Conservation (phyloP, 2,113 vertebrate genomes). For the Conger conger region DNA sequence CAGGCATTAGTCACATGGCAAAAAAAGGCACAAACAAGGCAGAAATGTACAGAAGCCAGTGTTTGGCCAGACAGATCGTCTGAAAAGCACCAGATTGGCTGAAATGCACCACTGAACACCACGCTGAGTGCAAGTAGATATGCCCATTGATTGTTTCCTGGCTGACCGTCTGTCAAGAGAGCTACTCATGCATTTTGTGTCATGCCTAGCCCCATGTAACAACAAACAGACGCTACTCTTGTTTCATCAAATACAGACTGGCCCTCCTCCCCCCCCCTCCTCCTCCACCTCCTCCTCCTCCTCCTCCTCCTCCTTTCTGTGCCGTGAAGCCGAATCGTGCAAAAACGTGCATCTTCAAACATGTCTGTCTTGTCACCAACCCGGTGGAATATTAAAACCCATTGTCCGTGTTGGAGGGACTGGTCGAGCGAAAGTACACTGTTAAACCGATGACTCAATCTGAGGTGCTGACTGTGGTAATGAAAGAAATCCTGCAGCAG, state of each 20-base stretch:
- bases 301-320: neutral
- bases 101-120: neutral
- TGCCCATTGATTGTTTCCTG: neutral
- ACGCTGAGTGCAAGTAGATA: neutral
- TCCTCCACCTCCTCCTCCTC: neutral
- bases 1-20: too few species aligned
- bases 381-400: neutral
- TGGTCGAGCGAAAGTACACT: neutral
- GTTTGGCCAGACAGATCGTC: neutral
- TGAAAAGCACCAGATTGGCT: neutral
- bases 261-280: too few species aligned
- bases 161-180: neutral
- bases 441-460: too few species aligned
- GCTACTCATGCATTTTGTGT: neutral
- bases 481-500: too few species aligned
- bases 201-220: neutral
- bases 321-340: neutral
- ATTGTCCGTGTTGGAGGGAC: neutral
- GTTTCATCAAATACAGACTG: neutral
- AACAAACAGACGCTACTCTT: neutral
- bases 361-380: neutral
- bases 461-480: too few species aligned
- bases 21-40: neutral
- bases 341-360: neutral
- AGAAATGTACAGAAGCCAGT: neutral